phyloP scores from a whole-genome alignment of 2,888 invertebrate genomes.

The Lepetodrilus schrolli region DNA sequence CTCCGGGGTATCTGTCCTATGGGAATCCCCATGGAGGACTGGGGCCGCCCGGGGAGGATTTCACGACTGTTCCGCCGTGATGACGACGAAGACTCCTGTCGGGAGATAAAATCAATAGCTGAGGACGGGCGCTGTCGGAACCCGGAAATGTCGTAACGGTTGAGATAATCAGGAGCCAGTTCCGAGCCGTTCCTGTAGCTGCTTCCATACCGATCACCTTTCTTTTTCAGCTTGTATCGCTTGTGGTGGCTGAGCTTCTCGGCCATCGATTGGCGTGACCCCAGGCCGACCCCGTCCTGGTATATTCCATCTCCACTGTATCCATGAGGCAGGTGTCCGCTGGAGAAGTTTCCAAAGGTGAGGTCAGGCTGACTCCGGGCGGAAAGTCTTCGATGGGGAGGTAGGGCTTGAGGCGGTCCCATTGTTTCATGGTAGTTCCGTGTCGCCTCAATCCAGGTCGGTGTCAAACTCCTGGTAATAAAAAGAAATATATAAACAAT shows the following conservation, averaged over 20 bases:
- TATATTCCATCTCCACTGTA: neutral
- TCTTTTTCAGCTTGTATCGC: conserved; percentile 13
- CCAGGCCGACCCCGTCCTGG: neutral
- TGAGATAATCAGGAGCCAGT: conserved; percentile 22
- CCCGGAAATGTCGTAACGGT: neutral
- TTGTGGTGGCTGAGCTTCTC: conserved; percentile 11
- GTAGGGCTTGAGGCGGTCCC: conserved; percentile 17
- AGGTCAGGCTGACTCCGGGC: conserved; percentile 65
- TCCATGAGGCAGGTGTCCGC: neutral
- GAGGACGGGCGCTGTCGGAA: conserved; percentile 53
- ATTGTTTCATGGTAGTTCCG: neutral
- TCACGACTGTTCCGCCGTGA: conserved; percentile 38
- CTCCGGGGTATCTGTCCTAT: conserved; percentile 25
- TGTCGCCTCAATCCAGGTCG: conserved; percentile 49
- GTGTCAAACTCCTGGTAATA: conserved; percentile 47
- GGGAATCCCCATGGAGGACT: conserved; percentile 50
- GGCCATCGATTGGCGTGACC: neutral
- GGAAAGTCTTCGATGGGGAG: conserved; percentile 39
- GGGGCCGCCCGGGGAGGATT: conserved; percentile 37
- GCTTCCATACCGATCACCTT: neutral
- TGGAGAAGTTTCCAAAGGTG: conserved; percentile 28
- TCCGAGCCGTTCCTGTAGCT: neutral
- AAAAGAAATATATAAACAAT: neutral
- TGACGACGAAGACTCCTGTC: conserved; percentile 41
- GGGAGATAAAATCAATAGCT: conserved; percentile 57